phyloP scores from a whole-genome alignment of 2,113 vertebrate genomes.

The Mixornis gularis region DNA sequence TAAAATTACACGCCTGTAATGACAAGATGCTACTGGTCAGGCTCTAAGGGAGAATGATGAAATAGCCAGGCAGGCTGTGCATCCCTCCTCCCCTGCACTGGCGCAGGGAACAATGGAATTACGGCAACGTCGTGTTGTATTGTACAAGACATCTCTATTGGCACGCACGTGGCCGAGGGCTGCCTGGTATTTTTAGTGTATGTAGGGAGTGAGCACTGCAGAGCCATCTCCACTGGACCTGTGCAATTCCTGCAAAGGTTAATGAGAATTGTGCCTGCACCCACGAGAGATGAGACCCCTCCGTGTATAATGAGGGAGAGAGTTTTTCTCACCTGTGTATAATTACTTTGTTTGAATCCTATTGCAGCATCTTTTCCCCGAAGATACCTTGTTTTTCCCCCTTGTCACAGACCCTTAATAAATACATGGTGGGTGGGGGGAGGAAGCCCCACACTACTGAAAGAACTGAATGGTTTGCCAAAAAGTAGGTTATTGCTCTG shows the following conservation, averaged over 20 bases:
- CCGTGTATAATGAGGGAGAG: not conserved
- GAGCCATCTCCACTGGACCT: not conserved
- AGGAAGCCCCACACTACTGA: not conserved
- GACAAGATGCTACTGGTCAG: not conserved
- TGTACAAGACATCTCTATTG: not conserved
- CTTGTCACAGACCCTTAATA: conserved; percentile 43
- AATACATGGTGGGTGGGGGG: not conserved
- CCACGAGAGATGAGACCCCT: not conserved
- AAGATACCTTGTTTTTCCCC: conserved; percentile 64
- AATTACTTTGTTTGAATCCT: conserved; percentile 60
- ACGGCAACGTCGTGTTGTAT: not conserved
- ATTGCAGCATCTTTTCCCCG: conserved; percentile 54
- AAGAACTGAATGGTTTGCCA: conserved; percentile 40
- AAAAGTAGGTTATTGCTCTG: conserved; percentile 53
- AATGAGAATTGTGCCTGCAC: not conserved
- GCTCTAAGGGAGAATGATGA: conserved; percentile 8
- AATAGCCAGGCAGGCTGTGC: not conserved
- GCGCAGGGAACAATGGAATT: not conserved
- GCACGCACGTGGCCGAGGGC: not conserved
- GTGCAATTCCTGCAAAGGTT: conserved; percentile 6
- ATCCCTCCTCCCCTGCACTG: conserved; percentile 3
- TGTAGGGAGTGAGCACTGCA: not conserved
- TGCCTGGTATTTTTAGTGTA: not conserved
- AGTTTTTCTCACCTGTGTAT: conserved; percentile 20
- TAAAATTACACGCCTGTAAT: not conserved